Conservation (phyloP, 2,888 invertebrate genomes). For the Pharmacophagus antenor region DNA sequence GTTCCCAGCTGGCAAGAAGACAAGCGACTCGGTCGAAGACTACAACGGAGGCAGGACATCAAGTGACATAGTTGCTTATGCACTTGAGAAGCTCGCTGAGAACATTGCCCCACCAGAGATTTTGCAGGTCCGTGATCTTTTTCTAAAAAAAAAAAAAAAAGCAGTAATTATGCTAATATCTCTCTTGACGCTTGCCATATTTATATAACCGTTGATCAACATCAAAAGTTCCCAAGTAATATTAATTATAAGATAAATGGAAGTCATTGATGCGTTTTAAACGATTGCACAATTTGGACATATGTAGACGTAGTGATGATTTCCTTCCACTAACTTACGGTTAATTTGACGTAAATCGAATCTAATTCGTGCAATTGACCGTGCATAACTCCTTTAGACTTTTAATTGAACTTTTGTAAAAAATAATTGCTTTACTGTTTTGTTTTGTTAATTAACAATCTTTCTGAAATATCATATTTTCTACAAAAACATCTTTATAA, state of each 20-base stretch:
- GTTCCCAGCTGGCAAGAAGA: constrained; percentile 89
- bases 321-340: neutral
- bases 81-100: constrained; percentile 90
- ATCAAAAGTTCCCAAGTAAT: too few species aligned
- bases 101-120: constrained; percentile 95
- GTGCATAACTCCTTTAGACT: neutral
- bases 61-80: constrained; percentile 94
- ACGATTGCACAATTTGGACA: too few species aligned
- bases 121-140: constrained; percentile 79
- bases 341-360: neutral
- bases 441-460: neutral
- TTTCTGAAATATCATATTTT: neutral
- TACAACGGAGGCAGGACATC: constrained; percentile 96
- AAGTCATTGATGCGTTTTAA: too few species aligned
- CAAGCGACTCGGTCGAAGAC: constrained; percentile 85
- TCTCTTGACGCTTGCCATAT: too few species aligned
- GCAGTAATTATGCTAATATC: too few species aligned
- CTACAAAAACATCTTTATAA: neutral
- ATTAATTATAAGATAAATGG: too few species aligned
- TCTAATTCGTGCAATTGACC: neutral
- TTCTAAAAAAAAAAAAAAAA: too few species aligned
- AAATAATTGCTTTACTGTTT: neutral
- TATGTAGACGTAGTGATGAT: too few species aligned
- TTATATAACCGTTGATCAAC: too few species aligned
- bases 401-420: neutral